Base-by-base conservation (phyloP, 2,113 vertebrate genomes). In the Mastomys natalensis region DNA sequence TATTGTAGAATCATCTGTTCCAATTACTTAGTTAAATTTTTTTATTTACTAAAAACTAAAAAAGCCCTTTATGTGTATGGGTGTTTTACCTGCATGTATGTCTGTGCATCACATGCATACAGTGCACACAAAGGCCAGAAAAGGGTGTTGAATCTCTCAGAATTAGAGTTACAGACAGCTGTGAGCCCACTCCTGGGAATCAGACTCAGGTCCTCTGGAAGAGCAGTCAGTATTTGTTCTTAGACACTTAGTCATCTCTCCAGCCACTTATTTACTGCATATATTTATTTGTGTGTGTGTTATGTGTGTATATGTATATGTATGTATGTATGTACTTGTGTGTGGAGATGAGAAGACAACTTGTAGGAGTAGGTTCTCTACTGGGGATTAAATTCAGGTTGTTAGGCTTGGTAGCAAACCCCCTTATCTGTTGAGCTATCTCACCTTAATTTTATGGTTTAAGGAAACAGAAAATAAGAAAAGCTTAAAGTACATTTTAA, bases 1-100 rank as follows among this genome's bases (percentile, higher is more conserved):
- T 51, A 81, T 34, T 26, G 64, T 93, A 87, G 29, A 82, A 91
- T 94, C 5, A 74, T 95, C 37, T 93, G 43, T 95, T 86, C 21
- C 4, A 81, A 0, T 89, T 87, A 84, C 21, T 95, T n/a, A 88
- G 12, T 72, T 55, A 34, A 34, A 4, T 64, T 62, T n/a, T 84
- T 84, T 85, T 62, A 64, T 85, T 85, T 85, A 64, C 58, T 19
- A 45, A 43, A 45, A 43, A 84, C 40, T 62, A 60, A 64, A 31
- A 45, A 84, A 31, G 1, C 26, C 22, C 24, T 66, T 62, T 60
- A 84, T 84, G 24, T 62, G 4, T 62, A 9, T 62, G 58, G 24
- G 13, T 84, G 24, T 64, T 85, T 64, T 85, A 26, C 58, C 26
- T 64, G 26, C 15, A 45, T 84, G 24, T 62, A 45, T 64, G 60